These are phyloP conservation scores for Andrena trimmerana DNA, from an alignment of 2,888 invertebrate genomes.

Conservation along the genomic window DNA sequence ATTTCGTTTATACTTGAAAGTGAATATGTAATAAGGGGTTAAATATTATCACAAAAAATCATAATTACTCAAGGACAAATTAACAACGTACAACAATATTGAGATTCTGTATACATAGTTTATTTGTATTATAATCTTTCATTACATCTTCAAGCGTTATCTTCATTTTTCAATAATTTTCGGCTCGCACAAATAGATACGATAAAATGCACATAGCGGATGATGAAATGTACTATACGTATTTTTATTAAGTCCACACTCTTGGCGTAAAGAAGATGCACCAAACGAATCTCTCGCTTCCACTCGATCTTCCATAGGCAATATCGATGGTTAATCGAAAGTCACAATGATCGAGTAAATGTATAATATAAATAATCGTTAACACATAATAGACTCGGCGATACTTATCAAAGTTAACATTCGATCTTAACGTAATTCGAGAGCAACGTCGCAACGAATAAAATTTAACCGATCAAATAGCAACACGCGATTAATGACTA, in stretches of 20 bases:
- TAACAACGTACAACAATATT: not conserved
- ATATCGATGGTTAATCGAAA: slow-evolving; percentile 17
- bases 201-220: not conserved
- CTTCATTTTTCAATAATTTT: slow-evolving; percentile 6
- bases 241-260: not conserved
- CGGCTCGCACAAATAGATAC: not conserved
- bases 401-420: slow-evolving; percentile 40
- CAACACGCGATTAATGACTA: slow-evolving; percentile 54
- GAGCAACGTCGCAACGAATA: slow-evolving; percentile 45
- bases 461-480: slow-evolving; percentile 64
- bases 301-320: not conserved
- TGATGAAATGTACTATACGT: slow-evolving; percentile 1
- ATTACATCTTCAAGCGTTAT: slow-evolving; percentile 33
- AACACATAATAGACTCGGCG: slow-evolving; percentile 51
- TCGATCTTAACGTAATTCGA: slow-evolving; percentile 37
- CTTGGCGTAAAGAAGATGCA: not conserved
- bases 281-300: slow-evolving; percentile 1
- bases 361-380: slow-evolving; percentile 53
- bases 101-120: slow-evolving; percentile 2
- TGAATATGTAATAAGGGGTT: too few species aligned
- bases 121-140: slow-evolving; percentile 26
- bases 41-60: too few species aligned
- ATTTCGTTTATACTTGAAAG: too few species aligned
- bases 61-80: too few species aligned
- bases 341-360: slow-evolving; percentile 18